Evolutionary conservation across 2,888 invertebrate genomes (phyloP), one percentile per base, ranked within the genome.

Genomic region (Ephialtes manifestator): DNA sequence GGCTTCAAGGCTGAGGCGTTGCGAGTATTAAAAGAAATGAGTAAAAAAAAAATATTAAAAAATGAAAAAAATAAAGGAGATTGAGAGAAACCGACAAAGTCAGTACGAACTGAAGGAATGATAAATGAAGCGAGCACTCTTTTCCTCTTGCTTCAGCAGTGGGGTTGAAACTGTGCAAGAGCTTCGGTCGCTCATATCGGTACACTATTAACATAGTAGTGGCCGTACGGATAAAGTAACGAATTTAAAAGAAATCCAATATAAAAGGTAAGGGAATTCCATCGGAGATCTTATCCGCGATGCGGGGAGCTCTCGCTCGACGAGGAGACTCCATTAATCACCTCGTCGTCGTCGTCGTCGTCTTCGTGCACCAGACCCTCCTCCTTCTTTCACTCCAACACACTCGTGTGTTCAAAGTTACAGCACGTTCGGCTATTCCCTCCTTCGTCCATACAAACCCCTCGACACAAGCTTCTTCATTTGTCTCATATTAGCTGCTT

Each of bases 201-300:
- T 88, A 88, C 89, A 92, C 93, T 93, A 93, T 93, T 93, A 93
- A 93, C 93, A 94, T 93, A 94, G 91, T 91, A 72, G 85, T 80
- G 76, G 72, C 72, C 82, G 76, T 90, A 92, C 91, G 93, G 93
- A 92, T 93, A 93, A 93, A 93, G 92, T 92, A 93, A 93, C 93
- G 92, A 93, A 93, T 93, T 93, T 93, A 91, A 93, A 93, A 93
- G 92, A 93, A 93, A 93, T 92, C 92, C 91, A 93, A 93, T 93
- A 93, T 93, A 93, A 93, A 93, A 93, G 93, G 92, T 89, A 89
- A 91, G 93, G 90, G 93, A 93, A 93, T 94, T 93, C 93, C 94
- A 93, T 92, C 92, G 92, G 92, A 93, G 94, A 94, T 94, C 91
- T 94, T 93, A 94, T 94, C 94, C 80, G 58, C 83, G 85, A 83